Evolutionary conservation across 2,797 vertebrate genomes (phyloP).

Genomic region (Oryzias dopingdopingensis): DNA sequence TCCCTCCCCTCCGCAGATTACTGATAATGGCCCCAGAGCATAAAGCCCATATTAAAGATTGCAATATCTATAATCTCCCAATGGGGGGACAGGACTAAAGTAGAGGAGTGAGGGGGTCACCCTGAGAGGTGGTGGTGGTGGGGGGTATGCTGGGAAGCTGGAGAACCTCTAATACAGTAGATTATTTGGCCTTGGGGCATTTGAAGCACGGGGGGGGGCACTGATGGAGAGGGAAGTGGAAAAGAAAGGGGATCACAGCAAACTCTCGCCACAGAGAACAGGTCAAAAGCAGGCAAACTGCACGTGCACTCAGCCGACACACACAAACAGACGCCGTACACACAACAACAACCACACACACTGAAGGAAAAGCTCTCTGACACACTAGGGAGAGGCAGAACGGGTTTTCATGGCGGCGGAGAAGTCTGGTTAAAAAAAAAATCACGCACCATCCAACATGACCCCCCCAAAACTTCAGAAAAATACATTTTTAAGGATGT

Average conservation of each 20-base stretch:
- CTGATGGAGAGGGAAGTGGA: constrained; percentile 66
- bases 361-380: constrained; percentile 48
- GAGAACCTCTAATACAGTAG: constrained; percentile 68
- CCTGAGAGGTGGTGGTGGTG: constrained; percentile 56
- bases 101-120: constrained; percentile 71
- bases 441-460: constrained; percentile 40
- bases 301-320: constrained; percentile 37
- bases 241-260: constrained; percentile 68
- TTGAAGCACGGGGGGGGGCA: constrained; percentile 54
- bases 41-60: constrained; percentile 81
- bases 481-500: too few relatives aligned
- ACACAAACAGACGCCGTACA: constrained; percentile 7
- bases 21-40: constrained; percentile 80
- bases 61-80: constrained; percentile 82
- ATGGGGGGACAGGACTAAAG: constrained; percentile 74
- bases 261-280: constrained; percentile 63
- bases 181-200: constrained; percentile 67
- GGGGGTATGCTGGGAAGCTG: constrained; percentile 38
- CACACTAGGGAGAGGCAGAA: constrained; percentile 49
- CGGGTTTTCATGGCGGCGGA: constrained; percentile 62
- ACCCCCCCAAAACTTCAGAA: too few relatives aligned
- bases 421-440: constrained; percentile 35
- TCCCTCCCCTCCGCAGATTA: constrained; percentile 76
- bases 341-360: constrained; percentile 28
- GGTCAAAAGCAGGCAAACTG: constrained; percentile 63